Base-by-base conservation (phyloP, 2,797 vertebrate species). In the Lycodopsis pacificus region DNA sequence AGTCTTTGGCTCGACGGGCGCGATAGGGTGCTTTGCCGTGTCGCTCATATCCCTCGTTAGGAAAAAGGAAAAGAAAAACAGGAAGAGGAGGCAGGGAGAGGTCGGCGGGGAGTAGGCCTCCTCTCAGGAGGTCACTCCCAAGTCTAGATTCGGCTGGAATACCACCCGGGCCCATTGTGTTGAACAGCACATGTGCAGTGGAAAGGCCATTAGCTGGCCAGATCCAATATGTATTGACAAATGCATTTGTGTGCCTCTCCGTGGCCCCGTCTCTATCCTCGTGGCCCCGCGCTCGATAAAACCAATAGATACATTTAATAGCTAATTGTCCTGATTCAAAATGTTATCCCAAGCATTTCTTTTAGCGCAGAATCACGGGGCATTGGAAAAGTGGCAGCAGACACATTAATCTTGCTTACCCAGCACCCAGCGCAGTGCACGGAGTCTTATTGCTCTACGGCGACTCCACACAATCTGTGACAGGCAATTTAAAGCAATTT, bases 401-500 rank as follows among this genome's bases (percentile, higher is more conserved):
- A 89, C 78, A 30, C 91, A 93, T 95, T 93, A 85, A 93, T 94
- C 92, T 89, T 89, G 84, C 92, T 92, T 88, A 86, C 73, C 80
- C 82, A 49, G 71, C 80, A 61, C 64, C 81, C 58, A 63, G 42
- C 79, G 71, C 81, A 77, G 82, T 65, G 76, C 84, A 42, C 73
- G 4, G 67, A 7, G 83, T 84, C 86, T 86, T 76, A 87, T 85
- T 83, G 88, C 84, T 76, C 79, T 5, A 51, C 68, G 76, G 82
- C 65, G 65, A 88, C 85, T 84, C 89, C 66, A 81, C 86, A 80
- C 89, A 86, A 88, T 88, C 87, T 90, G 83, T 91, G 91, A 94
- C 92, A 94, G 91, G 89, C 93, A 91, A 92, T 94, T 93, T 94
- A 89, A 92, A 93, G 91, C 90, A 91, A 92, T 94, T 93, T 92